phyloP scores from a whole-genome alignment of 2,797 vertebrate genomes.

The Neosilurus hyrtlii region DNA sequence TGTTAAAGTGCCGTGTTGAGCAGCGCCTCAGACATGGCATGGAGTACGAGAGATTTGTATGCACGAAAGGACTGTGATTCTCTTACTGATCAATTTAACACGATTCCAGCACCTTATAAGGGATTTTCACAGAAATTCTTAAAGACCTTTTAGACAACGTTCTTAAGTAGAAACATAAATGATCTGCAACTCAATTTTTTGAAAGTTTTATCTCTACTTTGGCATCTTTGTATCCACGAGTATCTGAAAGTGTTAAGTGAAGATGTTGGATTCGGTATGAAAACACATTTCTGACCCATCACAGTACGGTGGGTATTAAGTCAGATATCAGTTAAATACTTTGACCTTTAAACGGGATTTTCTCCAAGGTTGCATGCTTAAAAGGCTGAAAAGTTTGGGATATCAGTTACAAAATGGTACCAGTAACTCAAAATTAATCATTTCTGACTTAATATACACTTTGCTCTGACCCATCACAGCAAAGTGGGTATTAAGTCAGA shows the following conservation, averaged over 20 bases:
- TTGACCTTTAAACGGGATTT: no score
- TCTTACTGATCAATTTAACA: not conserved
- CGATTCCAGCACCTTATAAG: not conserved
- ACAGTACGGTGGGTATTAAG: no score
- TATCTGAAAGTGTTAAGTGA: not conserved
- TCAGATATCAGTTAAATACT: no score
- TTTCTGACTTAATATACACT: no score
- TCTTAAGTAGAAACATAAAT: not conserved
- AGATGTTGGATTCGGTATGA: not conserved
- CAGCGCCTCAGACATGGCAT: slow-evolving; percentile 30
- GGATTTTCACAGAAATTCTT: not conserved
- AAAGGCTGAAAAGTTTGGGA: no score
- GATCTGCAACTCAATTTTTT: not conserved
- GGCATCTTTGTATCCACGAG: not conserved
- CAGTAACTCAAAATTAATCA: no score
- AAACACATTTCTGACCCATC: not conserved
- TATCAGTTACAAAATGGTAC: no score
- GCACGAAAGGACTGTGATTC: not conserved
- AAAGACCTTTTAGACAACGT: not conserved
- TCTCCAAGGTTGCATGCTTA: no score
- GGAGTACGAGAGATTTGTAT: not conserved
- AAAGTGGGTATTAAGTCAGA: no score
- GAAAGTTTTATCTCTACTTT: not conserved
- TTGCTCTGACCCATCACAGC: no score
- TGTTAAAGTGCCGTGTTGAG: slow-evolving; percentile 44